Evolutionary conservation across 2,113 vertebrate genomes (phyloP).

Genomic region (Etheostoma cragini): DNA sequence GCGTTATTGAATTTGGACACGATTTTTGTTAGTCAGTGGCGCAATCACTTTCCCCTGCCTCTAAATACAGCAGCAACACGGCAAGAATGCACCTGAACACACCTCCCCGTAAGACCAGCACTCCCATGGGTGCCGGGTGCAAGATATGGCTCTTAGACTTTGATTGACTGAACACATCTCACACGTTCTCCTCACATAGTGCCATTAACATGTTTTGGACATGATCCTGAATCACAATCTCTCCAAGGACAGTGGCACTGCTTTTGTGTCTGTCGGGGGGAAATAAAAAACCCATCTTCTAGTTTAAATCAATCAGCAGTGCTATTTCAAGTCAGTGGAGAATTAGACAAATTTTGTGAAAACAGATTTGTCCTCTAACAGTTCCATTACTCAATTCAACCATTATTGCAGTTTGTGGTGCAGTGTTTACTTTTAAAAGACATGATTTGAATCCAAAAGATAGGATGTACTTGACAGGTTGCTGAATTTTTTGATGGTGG

Average conservation of each 20-base stretch:
- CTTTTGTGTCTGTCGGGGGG: neutral
- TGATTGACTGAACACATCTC: neutral
- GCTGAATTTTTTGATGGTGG: neutral
- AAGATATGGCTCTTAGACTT: too few relatives aligned
- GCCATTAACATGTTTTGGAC: neutral
- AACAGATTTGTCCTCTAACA: slow-evolving; percentile 25
- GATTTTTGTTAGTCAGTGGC: too few relatives aligned
- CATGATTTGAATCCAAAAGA: neutral
- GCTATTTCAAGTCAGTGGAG: slow-evolving; percentile 33
- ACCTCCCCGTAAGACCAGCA: too few relatives aligned
- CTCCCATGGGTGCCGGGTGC: too few relatives aligned
- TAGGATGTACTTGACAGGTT: neutral
- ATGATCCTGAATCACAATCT: neutral
- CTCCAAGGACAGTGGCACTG: neutral
- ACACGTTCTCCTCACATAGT: neutral
- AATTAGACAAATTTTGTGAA: slow-evolving; percentile 20
- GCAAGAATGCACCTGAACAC: too few relatives aligned
- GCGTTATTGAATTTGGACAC: too few relatives aligned
- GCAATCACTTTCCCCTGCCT: too few relatives aligned
- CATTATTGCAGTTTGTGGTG: slow-evolving; percentile 10
- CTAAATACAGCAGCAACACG: too few relatives aligned
- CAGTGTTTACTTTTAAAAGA: slow-evolving; percentile 18
- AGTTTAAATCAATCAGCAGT: slow-evolving; percentile 26
- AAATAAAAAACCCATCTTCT: neutral
- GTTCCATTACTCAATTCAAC: slow-evolving; percentile 13